phyloP scores from a whole-genome alignment of 2,888 invertebrate genomes.

The Chaetoderma sp. region DNA sequence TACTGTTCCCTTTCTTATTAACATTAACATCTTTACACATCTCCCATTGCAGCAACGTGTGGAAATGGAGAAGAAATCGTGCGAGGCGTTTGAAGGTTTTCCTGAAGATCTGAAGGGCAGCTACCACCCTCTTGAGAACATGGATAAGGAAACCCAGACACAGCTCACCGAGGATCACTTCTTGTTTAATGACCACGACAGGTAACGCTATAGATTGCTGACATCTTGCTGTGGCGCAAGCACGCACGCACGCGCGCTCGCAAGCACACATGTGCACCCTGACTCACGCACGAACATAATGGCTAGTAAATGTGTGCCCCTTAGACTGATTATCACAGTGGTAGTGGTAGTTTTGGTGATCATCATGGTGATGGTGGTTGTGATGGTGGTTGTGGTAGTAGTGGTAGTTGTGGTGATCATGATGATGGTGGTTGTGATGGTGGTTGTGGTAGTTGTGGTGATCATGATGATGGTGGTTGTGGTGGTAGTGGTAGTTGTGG shows the following conservation, averaged over 20 bases:
- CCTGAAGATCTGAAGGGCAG: conserved; percentile 24
- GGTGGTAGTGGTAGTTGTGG: no score
- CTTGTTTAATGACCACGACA: conserved; percentile 36
- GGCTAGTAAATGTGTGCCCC: not conserved
- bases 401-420: no score
- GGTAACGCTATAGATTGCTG: no score
- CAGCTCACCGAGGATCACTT: conserved; percentile 47
- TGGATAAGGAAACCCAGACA: conserved; percentile 36
- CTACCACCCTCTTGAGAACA: conserved; percentile 41
- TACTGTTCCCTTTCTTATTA: no score
- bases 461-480: no score
- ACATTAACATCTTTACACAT: not conserved
- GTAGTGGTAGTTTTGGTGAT: no score
- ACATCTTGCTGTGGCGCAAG: no score
- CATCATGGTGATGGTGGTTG: not conserved
- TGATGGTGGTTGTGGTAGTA: no score
- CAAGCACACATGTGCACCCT: not conserved
- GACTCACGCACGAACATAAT: not conserved
- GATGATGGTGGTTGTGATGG: no score
- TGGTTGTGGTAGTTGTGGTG: no score
- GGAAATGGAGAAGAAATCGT: conserved; percentile 23
- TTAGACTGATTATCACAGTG: not conserved
- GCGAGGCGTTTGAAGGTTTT: conserved; percentile 20
- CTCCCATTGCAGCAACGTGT: conserved; percentile 8
- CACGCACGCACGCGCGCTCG: no score